phyloP scores from a whole-genome alignment of 2,113 vertebrate species.

The Neolamprologus devosi region DNA sequence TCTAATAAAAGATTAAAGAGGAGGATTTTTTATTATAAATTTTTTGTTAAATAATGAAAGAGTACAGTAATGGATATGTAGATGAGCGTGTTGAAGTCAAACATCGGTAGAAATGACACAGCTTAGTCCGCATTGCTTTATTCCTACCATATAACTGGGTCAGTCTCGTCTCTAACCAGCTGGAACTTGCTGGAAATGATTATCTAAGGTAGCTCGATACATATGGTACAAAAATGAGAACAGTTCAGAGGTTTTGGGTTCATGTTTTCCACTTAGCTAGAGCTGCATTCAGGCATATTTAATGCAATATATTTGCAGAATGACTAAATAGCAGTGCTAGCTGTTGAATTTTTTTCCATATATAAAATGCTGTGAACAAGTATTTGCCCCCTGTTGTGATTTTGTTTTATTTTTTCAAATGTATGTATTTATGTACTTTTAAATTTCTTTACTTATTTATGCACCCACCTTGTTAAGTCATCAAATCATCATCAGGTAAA shows the following conservation, averaged over 20 bases:
- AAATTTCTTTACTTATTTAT: neutral
- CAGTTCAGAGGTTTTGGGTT: neutral
- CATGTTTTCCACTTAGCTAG: neutral
- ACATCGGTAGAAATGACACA: neutral
- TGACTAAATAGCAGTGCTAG: neutral
- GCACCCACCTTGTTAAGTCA: neutral
- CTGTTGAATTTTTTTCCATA: neutral
- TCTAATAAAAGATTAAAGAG: neutral
- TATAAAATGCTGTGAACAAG: neutral
- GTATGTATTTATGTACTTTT: neutral
- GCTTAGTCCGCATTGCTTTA: neutral
- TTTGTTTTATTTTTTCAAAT: neutral
- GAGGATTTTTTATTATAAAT: neutral
- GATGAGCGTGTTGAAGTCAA: neutral
- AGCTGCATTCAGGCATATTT: neutral
- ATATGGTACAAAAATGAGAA: neutral
- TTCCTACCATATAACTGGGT: neutral
- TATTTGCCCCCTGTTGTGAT: neutral
- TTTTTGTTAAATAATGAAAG: neutral
- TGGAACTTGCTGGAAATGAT: neutral
- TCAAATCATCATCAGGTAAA: neutral
- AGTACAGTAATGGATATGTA: neutral
- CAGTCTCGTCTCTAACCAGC: neutral
- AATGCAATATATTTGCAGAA: neutral
- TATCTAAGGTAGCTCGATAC: neutral